These are phyloP conservation scores for Polydrusus tereticollis DNA, from an alignment of 2,888 invertebrate species.

Conservation along the genomic window DNA sequence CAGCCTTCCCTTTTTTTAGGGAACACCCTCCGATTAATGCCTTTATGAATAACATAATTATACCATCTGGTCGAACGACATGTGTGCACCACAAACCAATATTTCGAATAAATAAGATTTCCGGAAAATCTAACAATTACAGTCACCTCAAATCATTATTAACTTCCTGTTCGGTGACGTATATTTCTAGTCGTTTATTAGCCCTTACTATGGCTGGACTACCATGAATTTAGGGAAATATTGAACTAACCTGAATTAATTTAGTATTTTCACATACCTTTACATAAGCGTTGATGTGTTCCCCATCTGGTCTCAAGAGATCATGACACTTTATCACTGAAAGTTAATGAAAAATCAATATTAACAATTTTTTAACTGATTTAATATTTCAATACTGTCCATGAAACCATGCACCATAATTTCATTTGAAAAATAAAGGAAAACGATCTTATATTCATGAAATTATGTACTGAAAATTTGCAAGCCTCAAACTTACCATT, in stretches of 20 bases:
- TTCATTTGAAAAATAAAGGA: too few species aligned
- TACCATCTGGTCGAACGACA: not conserved
- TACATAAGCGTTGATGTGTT: slow-evolving; percentile 84
- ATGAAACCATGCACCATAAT: too few species aligned
- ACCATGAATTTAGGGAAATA: too few species aligned
- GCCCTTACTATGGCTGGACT: too few species aligned
- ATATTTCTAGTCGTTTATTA: not conserved
- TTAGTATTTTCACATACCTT: slow-evolving; percentile 73
- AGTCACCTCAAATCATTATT: slow-evolving; percentile 5
- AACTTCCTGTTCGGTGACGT: not conserved
- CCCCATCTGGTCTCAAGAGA: slow-evolving; percentile 76
- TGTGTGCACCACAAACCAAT: not conserved
- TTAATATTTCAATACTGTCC: too few species aligned
- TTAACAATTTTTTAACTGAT: too few species aligned
- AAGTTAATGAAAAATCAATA: slow-evolving; percentile 62
- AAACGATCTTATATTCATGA: not conserved
- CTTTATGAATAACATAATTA: too few species aligned
- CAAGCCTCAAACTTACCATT: slow-evolving; percentile 63
- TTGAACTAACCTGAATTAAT: not conserved
- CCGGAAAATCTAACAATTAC: too few species aligned
- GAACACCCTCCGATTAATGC: too few species aligned
- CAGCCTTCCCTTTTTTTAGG: too few species aligned
- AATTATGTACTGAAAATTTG: too few species aligned
- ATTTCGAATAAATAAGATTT: too few species aligned
- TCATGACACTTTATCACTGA: slow-evolving; percentile 84